Conservation (phyloP, 1,140 invertebrate species). For the Leptopilina clavipes region DNA sequence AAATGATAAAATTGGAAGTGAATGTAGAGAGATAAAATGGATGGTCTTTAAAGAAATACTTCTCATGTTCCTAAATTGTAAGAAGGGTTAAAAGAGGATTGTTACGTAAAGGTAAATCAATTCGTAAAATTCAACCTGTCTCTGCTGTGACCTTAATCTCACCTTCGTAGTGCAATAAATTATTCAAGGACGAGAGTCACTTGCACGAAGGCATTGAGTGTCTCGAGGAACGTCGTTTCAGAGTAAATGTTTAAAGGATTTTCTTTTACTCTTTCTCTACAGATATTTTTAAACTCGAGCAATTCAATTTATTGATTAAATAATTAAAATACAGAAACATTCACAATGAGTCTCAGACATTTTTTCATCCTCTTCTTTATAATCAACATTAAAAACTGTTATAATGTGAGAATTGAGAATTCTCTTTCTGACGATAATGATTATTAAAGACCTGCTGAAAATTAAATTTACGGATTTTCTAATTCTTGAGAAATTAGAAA, state of each 20-base stretch:
- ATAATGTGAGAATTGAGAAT: no score
- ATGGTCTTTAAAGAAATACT: background rate
- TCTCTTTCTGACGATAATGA: no score
- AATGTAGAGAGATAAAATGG: background rate
- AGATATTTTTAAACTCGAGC: background rate
- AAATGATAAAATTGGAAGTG: no score
- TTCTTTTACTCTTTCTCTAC: background rate
- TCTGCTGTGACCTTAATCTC: background rate
- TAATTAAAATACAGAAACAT: no score
- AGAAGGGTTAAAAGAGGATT: constrained; percentile 7
- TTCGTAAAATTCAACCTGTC: constrained; percentile 7
- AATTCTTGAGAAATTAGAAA: no score
- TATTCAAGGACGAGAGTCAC: constrained; percentile 16
- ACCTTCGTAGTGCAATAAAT: constrained; percentile 28
- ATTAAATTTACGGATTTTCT: no score
- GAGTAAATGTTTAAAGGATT: background rate
- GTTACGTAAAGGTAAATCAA: constrained; percentile 4
- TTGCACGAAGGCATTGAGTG: constrained; percentile 10
- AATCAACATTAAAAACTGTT: no score
- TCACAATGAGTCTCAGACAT: no score
- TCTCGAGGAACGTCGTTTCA: background rate
- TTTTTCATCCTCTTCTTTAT: no score
- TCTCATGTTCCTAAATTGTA: constrained; percentile 1
- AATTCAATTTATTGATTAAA: no score
- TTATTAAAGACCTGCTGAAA: no score